Base-by-base conservation (phyloP, 2,888 invertebrate species). In the Beris chalybata region DNA sequence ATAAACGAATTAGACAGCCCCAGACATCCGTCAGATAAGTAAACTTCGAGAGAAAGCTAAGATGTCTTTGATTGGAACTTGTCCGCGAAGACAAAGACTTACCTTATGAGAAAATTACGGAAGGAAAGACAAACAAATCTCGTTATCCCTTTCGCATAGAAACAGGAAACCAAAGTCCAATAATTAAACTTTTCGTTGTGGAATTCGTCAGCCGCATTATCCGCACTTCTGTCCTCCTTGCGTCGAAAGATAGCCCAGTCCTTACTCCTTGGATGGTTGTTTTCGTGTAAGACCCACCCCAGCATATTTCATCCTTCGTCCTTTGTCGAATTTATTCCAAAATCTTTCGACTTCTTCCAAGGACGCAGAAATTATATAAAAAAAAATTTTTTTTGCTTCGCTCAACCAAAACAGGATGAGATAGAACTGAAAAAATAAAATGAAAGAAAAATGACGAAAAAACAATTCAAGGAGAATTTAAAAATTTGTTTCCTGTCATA, bases 1-100 rank as follows among this genome's bases (percentile, higher is more conserved):
- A 67, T 59, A 59, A 67, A 67, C 64, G 67, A 67, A 67, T 67
- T 67, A 67, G 65, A 65, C 64, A 61, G 61, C 61, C 7, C 50
- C 52, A 61, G 61, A 61, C 61, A 52, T 61, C 52, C 61, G 61
- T 52, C 50, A 61, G 50, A 50, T 61, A 61, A 61, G 52, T 61
- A 50, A 38, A 38, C 61, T 9, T 38, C 7, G 38, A 38, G 30
- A 50, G 43, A 48, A 48, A 15, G 7, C 31, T 4, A 48, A 61
- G 61, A 15, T 50, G 50, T 50, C 52, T 61, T 61, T 61, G 61
- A 61, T 61, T 61, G 52, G 38, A 61, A 50, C 61, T 22, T 61
- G 59, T 29, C 47, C 6, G 12, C 29, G 31, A 54, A 31, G 54
- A 47, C 15, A 11, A 47, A 47, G 47, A 53, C 30, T 53, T 30